These are phyloP conservation scores for Holocentrus rufus DNA, from an alignment of 2,797 vertebrate species.

Conservation along the genomic window DNA sequence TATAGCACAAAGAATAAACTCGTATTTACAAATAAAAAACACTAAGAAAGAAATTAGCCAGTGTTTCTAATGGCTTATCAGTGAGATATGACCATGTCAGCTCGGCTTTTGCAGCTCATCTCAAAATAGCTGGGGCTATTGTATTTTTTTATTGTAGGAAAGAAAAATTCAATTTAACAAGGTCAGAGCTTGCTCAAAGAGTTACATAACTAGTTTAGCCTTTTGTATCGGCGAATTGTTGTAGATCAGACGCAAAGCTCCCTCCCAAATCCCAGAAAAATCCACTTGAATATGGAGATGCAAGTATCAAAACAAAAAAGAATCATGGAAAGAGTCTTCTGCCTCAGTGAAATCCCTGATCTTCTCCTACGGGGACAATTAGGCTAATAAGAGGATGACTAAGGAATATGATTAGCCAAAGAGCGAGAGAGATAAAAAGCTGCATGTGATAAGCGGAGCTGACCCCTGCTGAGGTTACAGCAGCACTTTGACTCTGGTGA, in stretches of 20 bases:
- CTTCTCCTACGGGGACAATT: constrained; percentile 53
- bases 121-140: constrained; percentile 11
- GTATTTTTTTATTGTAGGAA: constrained; percentile 18
- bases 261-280: constrained; percentile 6
- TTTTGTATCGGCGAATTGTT: constrained; percentile 38
- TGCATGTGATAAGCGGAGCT: constrained; percentile 46
- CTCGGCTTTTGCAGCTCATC: constrained; percentile 6
- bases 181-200: constrained; percentile 40
- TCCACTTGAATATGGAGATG: constrained; percentile 32
- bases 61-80: constrained; percentile 8
- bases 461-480: constrained; percentile 61
- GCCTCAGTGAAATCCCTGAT: constrained; percentile 41
- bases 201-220: constrained; percentile 51
- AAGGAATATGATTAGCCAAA: constrained; percentile 62
- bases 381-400: constrained; percentile 62
- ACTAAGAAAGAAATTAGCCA: neutral
- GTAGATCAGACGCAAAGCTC: constrained; percentile 35
- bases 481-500: constrained; percentile 33
- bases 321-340: constrained; percentile 52
- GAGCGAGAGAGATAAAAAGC: constrained; percentile 54
- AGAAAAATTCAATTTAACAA: constrained; percentile 42
- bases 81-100: neutral
- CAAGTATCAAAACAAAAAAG: constrained; percentile 40
- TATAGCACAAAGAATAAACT: neutral
- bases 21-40: neutral